Conservation (phyloP, 2,113 vertebrate species). For the Channa maculata region DNA sequence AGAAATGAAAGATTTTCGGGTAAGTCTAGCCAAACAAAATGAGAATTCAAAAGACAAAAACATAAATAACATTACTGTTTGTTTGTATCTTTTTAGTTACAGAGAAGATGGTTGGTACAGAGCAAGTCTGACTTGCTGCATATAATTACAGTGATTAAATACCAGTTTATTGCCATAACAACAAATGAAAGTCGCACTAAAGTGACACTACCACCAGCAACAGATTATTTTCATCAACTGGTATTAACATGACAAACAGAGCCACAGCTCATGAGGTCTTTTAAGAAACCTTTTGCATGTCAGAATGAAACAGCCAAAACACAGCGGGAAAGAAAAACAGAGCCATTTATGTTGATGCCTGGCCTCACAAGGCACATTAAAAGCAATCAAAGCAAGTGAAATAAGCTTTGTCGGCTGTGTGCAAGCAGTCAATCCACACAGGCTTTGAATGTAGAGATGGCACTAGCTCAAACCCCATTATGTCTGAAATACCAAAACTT, state of each 20-base stretch:
- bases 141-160: too few species aligned
- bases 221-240: not conserved
- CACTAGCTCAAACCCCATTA: not conserved
- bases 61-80: too few species aligned
- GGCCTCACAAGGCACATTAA: not conserved
- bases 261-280: not conserved
- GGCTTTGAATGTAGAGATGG: not conserved
- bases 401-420: not conserved
- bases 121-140: too few species aligned
- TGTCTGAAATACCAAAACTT: constrained; percentile 5
- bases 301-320: not conserved
- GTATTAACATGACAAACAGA: constrained; percentile 3
- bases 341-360: constrained; percentile 7
- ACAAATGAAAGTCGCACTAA: too few species aligned
- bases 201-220: not conserved
- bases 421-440: not conserved
- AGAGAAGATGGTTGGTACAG: too few species aligned
- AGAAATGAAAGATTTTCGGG: not conserved
- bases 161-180: too few species aligned
- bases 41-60: too few species aligned
- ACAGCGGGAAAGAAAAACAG: not conserved
- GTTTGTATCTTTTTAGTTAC: too few species aligned
- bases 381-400: constrained; percentile 3
- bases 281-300: not conserved
- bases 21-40: too few species aligned